phyloP scores from a whole-genome alignment of 2,797 vertebrate species.

The Lithobates sylvaticus region DNA sequence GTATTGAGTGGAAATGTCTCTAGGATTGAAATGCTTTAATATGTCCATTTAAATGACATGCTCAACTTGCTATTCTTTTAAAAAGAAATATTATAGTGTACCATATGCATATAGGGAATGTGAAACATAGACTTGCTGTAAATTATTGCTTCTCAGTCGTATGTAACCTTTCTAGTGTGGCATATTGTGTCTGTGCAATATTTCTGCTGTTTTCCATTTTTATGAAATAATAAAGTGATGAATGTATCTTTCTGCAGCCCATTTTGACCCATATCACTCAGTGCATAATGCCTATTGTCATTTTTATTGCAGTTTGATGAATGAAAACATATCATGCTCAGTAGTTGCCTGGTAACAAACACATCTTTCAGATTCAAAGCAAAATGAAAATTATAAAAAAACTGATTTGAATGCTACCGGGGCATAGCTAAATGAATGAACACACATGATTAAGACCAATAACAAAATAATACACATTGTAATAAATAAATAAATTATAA shows the following conservation, averaged over 20 bases:
- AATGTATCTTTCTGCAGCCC: conserved; percentile 24
- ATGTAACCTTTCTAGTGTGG: background rate
- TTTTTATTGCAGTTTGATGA: conserved; percentile 40
- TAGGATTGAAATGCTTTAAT: no score
- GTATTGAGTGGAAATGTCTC: no score
- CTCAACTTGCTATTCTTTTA: background rate
- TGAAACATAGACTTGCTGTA: background rate
- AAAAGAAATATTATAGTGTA: background rate
- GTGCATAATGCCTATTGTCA: conserved; percentile 43
- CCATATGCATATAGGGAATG: background rate
- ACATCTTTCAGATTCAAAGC: conserved; percentile 46
- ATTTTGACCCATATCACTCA: conserved; percentile 30
- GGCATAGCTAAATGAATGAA: conserved; percentile 4
- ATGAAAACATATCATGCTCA: conserved; percentile 43
- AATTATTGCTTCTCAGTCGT: conserved; percentile 1
- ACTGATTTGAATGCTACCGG: conserved; percentile 16
- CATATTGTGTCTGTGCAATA: conserved; percentile 18
- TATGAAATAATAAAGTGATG: conserved; percentile 47
- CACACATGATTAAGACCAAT: conserved; percentile 22
- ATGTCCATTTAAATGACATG: no score
- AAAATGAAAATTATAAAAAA: conserved; percentile 34
- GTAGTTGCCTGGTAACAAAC: conserved; percentile 56
- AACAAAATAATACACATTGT: conserved; percentile 24
- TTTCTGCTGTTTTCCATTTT: conserved; percentile 31
- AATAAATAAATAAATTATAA: conserved; percentile 8